Evolutionary conservation across 2,797 vertebrate genomes (phyloP).

Genomic region (Aulostomus chinensis): DNA sequence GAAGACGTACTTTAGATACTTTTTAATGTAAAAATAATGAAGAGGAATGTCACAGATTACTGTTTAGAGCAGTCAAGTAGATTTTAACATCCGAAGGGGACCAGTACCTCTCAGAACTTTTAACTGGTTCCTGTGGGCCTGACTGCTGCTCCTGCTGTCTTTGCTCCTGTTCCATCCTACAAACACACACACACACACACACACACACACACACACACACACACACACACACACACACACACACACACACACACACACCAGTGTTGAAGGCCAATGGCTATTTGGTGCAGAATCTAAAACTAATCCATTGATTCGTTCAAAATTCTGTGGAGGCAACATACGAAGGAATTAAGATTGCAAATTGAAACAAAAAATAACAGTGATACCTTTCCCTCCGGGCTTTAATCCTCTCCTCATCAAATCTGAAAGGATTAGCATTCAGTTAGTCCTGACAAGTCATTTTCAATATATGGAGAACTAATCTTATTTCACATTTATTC

Average conservation of each 20-base stretch:
- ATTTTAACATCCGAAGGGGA: neutral
- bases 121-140: constrained; percentile 58
- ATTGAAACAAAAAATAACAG: neutral
- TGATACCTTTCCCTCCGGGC: constrained; percentile 90
- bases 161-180: constrained; percentile 80
- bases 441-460: neutral
- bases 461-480: neutral
- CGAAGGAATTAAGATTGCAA: neutral
- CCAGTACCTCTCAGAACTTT: constrained; percentile 72
- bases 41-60: too few species aligned
- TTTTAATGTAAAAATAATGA: too few species aligned
- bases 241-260: too few species aligned
- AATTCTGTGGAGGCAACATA: neutral
- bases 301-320: too few species aligned
- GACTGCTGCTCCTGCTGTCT: constrained; percentile 65
- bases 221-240: too few species aligned
- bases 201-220: too few species aligned
- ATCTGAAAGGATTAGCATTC: constrained; percentile 75
- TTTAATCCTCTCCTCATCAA: constrained; percentile 92
- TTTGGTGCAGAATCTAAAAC: neutral
- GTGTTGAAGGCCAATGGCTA: neutral
- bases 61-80: too few species aligned
- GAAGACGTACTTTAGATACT: neutral
- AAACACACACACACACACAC: constrained; percentile 38
- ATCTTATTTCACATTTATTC: constrained; percentile 4